Evolutionary conservation across 1,140 invertebrate genomes (phyloP).

Genomic region (Zaprionus taronus): DNA sequence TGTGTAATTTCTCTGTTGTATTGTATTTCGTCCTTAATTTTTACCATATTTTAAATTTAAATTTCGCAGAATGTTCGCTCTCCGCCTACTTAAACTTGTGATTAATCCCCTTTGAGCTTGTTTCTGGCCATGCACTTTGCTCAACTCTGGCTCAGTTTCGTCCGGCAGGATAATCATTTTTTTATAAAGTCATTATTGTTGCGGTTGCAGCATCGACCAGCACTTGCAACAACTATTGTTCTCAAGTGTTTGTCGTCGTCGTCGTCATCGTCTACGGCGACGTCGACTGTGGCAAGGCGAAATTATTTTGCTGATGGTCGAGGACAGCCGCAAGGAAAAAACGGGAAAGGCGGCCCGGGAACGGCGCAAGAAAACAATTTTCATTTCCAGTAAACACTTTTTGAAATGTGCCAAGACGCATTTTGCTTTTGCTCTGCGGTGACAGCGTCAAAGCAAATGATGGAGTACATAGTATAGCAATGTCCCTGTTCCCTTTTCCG

Average conservation of each 20-base stretch:
- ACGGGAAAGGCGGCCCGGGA: neutral
- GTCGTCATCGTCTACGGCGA: neutral
- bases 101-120: conserved; percentile 19
- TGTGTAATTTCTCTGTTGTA: neutral
- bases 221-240: conserved; percentile 54
- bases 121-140: conserved; percentile 62
- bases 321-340: conserved; percentile 42
- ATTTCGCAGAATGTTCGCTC: conserved; percentile 16
- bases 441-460: conserved; percentile 68
- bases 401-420: conserved; percentile 46
- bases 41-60: conserved; percentile 16
- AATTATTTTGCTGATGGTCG: conserved; percentile 72
- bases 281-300: conserved; percentile 58
- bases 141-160: conserved; percentile 30
- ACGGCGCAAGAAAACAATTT: conserved; percentile 72
- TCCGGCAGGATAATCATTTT: conserved; percentile 75
- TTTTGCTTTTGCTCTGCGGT: conserved; percentile 37
- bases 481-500: neutral
- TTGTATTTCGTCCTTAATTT: neutral
- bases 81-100: neutral
- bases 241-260: conserved; percentile 76
- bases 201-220: conserved; percentile 64
- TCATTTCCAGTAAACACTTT: conserved; percentile 77
- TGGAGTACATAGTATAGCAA: conserved; percentile 5
- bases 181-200: conserved; percentile 83